Evolutionary conservation across 1,140 invertebrate species (phyloP), one percentile per base, ranked within the genome.

Genomic region (Pogonus chalceus): DNA sequence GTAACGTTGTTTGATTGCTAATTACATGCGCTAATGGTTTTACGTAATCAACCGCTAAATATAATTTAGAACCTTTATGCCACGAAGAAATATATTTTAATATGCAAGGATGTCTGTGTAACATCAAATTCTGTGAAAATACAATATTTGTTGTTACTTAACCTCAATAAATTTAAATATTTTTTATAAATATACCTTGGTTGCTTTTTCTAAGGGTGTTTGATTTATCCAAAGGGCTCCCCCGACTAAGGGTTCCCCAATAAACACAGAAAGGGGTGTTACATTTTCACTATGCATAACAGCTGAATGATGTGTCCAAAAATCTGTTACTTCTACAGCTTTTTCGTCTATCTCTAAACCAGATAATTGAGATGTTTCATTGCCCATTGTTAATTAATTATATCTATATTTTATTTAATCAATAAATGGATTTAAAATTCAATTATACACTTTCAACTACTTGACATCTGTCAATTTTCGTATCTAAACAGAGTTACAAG

Each of bases 61-160:
- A 79, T 62, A 82, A 82, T 59, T 81, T 82, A 1, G 82, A 83
- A 43, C 80, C 77, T 62, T 87, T 81, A 39, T 79, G 79, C 85
- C 87, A 89, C 1, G 84, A 83, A n/a, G 82, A 81, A 55, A 88
- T 76, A 63, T 87, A 91, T 60, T 81, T 82, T 3, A 90, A 65
- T 59, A 91, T 90, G 58, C 79, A 85, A 1, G 88, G 88, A 73
- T 91, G 88, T 0, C 88, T 77, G 69, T 88, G 81, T 52, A 88
- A 77, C 75, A 85, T 83, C 20, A 88, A 76, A 72, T 88, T 89
- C 88, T 92, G 68, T 52, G 79, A 79, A 52, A 55, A 58, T 4
- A 31, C 55, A 43, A 60, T 31, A 53, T 14, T 52, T n/a, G 46
- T 51, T 23, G 24, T 3, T 50, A 22, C 47, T 48, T 26, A 53